phyloP scores from a whole-genome alignment of 2,113 vertebrate species.

The Phocoena phocoena region DNA sequence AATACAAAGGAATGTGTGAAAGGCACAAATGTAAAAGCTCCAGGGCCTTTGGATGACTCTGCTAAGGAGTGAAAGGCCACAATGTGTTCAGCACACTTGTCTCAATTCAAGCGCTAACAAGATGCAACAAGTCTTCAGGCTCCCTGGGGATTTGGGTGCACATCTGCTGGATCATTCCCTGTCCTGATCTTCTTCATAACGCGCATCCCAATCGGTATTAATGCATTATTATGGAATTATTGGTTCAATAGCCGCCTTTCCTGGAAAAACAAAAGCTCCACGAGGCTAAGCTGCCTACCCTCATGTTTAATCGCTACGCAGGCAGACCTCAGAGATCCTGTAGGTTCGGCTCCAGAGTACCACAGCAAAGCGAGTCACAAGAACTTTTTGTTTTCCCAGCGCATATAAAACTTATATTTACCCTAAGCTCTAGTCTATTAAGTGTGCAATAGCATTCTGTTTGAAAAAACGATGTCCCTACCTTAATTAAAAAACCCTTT shows the following conservation, averaged over 20 bases:
- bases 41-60: constrained; percentile 57
- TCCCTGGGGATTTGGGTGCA: background rate
- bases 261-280: background rate
- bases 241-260: background rate
- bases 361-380: background rate
- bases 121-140: constrained; percentile 23
- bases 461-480: background rate
- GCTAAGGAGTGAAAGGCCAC: constrained; percentile 42
- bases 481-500: background rate
- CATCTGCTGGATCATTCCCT: background rate
- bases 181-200: background rate
- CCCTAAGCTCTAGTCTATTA: background rate
- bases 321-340: background rate
- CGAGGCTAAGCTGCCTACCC: background rate
- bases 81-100: constrained; percentile 46
- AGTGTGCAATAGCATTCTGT: background rate
- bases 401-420: background rate
- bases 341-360: background rate
- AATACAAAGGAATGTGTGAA: constrained; percentile 77
- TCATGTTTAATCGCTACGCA: accelerated
- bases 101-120: constrained; percentile 51
- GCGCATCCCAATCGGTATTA: background rate
- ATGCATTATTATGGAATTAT: background rate
- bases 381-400: background rate
- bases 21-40: constrained; percentile 53